Conservation (phyloP, 2,888 invertebrate species). For the Podabrus alpinus region DNA sequence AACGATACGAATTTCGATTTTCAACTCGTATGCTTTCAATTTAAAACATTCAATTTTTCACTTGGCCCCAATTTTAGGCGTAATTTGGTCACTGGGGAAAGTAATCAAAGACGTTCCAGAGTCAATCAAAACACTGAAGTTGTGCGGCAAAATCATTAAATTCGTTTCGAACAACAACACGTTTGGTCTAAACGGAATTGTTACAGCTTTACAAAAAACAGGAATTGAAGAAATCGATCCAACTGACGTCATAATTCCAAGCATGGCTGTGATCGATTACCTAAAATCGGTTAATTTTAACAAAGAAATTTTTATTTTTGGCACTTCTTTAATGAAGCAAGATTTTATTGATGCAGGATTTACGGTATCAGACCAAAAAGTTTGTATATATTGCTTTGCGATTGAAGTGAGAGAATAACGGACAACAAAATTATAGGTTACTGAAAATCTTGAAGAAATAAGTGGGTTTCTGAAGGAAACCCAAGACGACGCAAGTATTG, state of each 20-base stretch:
- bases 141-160: constrained; percentile 56
- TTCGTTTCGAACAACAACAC: constrained; percentile 42
- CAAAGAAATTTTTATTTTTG: constrained; percentile 58
- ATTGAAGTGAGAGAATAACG: not conserved
- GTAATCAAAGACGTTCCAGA: constrained; percentile 56
- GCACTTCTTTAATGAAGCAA: constrained; percentile 51
- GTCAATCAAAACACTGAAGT: constrained; percentile 56
- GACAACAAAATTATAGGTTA: not conserved
- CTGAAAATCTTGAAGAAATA: not conserved
- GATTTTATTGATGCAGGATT: constrained; percentile 57
- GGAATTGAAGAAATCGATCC: constrained; percentile 29
- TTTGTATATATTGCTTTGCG: constrained; percentile 47
- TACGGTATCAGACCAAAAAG: constrained; percentile 52
- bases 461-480: not conserved
- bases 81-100: constrained; percentile 54
- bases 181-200: constrained; percentile 44
- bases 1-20: no score
- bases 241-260: constrained; percentile 59
- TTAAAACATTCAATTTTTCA: no score
- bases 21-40: no score
- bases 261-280: constrained; percentile 59
- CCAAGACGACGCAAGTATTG: constrained; percentile 56
- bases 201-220: constrained; percentile 34
- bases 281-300: constrained; percentile 59
- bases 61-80: constrained; percentile 61